Evolutionary conservation across 2,888 invertebrate species (phyloP).

Genomic region (Leistus spinibarbis): DNA sequence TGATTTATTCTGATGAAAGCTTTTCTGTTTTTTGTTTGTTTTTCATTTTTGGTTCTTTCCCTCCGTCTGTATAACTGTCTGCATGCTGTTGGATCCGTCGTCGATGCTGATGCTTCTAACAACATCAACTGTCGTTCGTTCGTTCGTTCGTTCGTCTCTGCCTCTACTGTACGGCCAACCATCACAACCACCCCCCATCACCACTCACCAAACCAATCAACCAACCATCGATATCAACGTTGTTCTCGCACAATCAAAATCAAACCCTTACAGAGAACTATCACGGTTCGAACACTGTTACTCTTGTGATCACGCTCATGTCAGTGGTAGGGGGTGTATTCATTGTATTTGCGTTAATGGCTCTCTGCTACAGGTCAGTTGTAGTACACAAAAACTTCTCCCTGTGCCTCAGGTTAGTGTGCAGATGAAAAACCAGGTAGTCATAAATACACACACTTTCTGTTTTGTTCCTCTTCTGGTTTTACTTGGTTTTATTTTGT

Average conservation of each 20-base stretch:
- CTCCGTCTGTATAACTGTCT: constrained; percentile 63
- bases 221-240: constrained; percentile 49
- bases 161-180: constrained; percentile 54
- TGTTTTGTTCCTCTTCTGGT: constrained; percentile 58
- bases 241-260: constrained; percentile 52
- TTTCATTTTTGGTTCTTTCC: constrained; percentile 62
- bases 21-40: constrained; percentile 55
- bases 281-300: constrained; percentile 97
- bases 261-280: constrained; percentile 77
- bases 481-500: constrained; percentile 45
- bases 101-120: constrained; percentile 48
- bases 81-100: constrained; percentile 61
- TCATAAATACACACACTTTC: constrained; percentile 56
- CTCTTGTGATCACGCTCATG: constrained; percentile 97
- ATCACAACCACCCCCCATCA: constrained; percentile 40
- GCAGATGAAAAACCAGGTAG: constrained; percentile 82
- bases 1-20: constrained; percentile 34
- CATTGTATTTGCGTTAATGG: constrained; percentile 98
- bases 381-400: constrained; percentile 98
- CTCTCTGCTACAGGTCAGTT: constrained; percentile 99
- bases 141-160: constrained; percentile 54
- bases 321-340: constrained; percentile 99
- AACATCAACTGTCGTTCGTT: constrained; percentile 37
- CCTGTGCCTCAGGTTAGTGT: constrained; percentile 98
- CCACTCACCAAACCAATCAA: constrained; percentile 49